These are phyloP conservation scores for Drosophila yakuba DNA, from an alignment of 1,140 invertebrate genomes.

Conservation along the genomic window DNA sequence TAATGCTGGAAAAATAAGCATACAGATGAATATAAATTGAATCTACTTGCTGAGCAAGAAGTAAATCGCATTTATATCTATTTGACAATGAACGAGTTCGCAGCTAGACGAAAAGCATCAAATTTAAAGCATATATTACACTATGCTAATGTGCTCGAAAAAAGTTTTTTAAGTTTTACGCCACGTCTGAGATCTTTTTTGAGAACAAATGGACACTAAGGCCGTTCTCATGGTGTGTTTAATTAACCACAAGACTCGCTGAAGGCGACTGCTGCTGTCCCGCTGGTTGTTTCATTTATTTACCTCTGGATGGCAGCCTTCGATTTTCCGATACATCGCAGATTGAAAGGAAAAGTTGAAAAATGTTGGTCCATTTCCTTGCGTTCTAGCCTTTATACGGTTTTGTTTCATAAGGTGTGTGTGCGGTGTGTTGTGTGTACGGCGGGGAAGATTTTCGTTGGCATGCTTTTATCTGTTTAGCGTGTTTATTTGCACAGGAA, in stretches of 20 bases:
- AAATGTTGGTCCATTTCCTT: constrained; percentile 35
- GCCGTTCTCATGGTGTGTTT: too few species aligned
- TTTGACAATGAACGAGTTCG: constrained; percentile 59
- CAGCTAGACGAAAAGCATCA: background rate
- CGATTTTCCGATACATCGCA: constrained; percentile 20
- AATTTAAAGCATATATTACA: background rate
- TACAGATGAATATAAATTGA: constrained; percentile 74
- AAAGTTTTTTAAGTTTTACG: background rate
- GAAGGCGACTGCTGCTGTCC: too few species aligned
- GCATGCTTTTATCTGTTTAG: constrained; percentile 57
- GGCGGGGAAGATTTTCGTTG: constrained; percentile 9
- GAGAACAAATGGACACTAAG: too few species aligned
- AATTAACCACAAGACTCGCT: too few species aligned
- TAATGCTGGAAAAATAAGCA: constrained; percentile 56
- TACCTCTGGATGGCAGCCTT: constrained; percentile 13
- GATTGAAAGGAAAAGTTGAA: constrained; percentile 31
- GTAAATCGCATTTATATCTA: constrained; percentile 70
- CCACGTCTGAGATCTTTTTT: background rate
- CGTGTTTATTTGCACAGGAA: constrained; percentile 75
- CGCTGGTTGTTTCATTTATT: constrained; percentile 8
- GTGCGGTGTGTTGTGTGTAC: constrained; percentile 20
- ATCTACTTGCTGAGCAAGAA: constrained; percentile 44
- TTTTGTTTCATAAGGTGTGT: background rate
- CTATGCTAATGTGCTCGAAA: background rate
- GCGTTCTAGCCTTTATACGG: background rate